phyloP scores from a whole-genome alignment of 2,888 invertebrate genomes.

The Amorpha juglandis region DNA sequence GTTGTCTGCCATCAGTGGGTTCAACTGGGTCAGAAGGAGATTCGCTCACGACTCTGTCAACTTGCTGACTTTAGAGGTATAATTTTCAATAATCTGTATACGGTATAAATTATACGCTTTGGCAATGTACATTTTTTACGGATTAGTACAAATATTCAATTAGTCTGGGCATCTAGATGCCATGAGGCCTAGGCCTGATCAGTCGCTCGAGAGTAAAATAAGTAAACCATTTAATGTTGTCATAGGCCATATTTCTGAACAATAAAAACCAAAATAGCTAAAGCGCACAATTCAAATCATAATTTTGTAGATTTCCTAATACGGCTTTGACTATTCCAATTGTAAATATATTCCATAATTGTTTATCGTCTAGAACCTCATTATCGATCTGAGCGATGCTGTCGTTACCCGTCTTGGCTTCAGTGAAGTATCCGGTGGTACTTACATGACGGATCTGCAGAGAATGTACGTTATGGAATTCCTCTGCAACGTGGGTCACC shows the following conservation, averaged over 20 bases:
- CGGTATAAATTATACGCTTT: no score
- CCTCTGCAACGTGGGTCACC: conserved; percentile 80
- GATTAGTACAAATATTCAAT: no score
- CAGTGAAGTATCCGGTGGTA: conserved; percentile 67
- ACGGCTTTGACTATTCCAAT: no score
- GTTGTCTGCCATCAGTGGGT: conserved; percentile 84
- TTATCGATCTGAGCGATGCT: conserved; percentile 70
- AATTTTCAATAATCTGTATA: neutral
- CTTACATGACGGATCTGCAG: conserved; percentile 80
- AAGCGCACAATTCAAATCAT: no score
- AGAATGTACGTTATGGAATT: conserved; percentile 82
- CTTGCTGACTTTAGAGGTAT: conserved; percentile 26
- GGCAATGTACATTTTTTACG: no score
- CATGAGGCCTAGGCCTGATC: no score
- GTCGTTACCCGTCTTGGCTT: conserved; percentile 80
- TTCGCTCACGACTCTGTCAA: conserved; percentile 64
- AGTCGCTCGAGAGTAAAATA: no score
- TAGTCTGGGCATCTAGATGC: no score
- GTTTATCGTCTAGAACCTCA: conserved; percentile 61
- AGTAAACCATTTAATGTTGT: no score
- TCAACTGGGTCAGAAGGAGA: conserved; percentile 69
- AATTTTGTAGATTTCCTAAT: no score
- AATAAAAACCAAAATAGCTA: no score
- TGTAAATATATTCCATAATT: neutral
- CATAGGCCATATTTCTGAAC: no score